Base-by-base conservation (phyloP, 2,888 invertebrate species). In the Bedellia somnulentella region DNA sequence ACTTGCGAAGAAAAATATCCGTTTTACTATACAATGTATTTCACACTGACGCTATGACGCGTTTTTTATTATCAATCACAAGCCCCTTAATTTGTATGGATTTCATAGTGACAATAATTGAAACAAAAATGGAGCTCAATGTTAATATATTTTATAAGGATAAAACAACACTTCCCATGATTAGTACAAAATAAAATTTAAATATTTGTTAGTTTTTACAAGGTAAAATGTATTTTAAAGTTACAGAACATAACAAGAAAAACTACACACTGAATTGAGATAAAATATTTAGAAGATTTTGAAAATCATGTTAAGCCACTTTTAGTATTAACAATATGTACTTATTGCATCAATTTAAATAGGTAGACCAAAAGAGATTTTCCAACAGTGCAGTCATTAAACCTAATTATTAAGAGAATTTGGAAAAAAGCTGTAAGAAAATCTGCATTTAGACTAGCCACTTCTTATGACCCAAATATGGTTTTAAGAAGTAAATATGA, bases 111-210 rank as follows among this genome's bases (percentile, higher is more conserved):
- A 27, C 17, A 17, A 17, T 10, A 17, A 16, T 11, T 27, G 12
- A 17, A 12, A 12, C 12, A 2, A 17, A 12, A 18, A 15, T 63
- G 63, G 76, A 77, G 71, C 67, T 75, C 66, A 76, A 76, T 76
- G 73, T 73, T 76, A 77, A 76, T 77, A 77, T 77, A 77, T 76
- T 76, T 71, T 71, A 55, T 70, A 71, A 73, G 70, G 73, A 70
- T 68, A 75, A 76, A 77, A 77, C 75, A 77, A 76, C 76, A 76
- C 73, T 70, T 77, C 64, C 73, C 73, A 63, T 68, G 64, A 75
- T 77, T 77, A 77, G 76, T 77, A 77, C 61, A 76, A 77, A 77
- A 76, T 68, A 71, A 77, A 76, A 75, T 64, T 75, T 71, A 75
- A 71, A 73, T 63, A 73, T 76, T 59, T 71, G 76, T 77, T 77